Evolutionary conservation across 2,888 invertebrate species (phyloP).

Genomic region (Drosophila neonasuta): DNA sequence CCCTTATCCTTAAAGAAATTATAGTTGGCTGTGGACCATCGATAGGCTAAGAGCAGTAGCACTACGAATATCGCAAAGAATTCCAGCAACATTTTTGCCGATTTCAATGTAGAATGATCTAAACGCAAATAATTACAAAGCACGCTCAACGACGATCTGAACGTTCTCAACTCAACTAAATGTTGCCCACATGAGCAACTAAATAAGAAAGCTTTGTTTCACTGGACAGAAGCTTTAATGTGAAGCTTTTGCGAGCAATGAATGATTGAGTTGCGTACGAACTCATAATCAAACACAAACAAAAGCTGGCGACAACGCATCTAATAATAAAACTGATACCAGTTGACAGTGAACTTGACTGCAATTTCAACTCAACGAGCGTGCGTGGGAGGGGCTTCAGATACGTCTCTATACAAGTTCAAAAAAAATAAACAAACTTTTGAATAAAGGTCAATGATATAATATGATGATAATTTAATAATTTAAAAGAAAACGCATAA

Average conservation of each 20-base stretch:
- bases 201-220: conserved; percentile 1
- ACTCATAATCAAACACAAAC: neutral
- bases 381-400: neutral
- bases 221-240: neutral
- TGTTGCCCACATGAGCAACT: neutral
- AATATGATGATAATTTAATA: neutral
- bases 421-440: neutral
- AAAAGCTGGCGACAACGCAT: conserved; percentile 3
- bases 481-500: neutral
- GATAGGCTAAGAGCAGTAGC: conserved; percentile 61
- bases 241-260: neutral
- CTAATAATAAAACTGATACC: neutral
- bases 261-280: neutral
- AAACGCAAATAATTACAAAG: neutral
- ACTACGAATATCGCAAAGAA: neutral
- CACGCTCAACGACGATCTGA: conserved; percentile 1
- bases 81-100: neutral
- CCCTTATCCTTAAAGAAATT: conserved; percentile 69
- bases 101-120: neutral
- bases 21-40: conserved; percentile 65
- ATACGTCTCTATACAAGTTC: neutral
- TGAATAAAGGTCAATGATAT: neutral
- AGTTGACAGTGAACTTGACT: neutral
- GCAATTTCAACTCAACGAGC: neutral
- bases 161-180: conserved; percentile 6